phyloP scores from a whole-genome alignment of 2,888 invertebrate species.

The Sinhomidia bicolor region DNA sequence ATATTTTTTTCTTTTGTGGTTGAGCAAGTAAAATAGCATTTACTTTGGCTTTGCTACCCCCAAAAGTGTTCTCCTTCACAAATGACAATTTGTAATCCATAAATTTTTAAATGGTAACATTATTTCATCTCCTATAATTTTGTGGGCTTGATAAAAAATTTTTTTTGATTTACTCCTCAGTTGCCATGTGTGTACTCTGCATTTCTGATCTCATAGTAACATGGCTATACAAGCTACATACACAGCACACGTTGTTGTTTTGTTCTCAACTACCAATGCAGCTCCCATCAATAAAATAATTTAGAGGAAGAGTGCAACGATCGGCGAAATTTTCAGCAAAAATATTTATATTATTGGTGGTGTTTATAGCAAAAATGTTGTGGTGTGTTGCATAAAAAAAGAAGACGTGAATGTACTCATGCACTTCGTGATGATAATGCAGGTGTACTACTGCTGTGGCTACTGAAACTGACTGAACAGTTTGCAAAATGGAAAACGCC shows the following conservation, averaged over 20 bases:
- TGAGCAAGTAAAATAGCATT: not conserved
- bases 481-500: constrained; percentile 17
- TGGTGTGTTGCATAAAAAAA: constrained; percentile 27
- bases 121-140: not conserved
- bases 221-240: not conserved
- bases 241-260: not conserved
- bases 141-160: constrained; percentile 12
- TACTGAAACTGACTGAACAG: not conserved
- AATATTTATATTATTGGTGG: not conserved
- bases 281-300: not conserved
- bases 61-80: not conserved
- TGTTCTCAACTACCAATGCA: not conserved
- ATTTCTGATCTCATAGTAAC: not conserved
- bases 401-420: constrained; percentile 25
- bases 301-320: constrained; percentile 61
- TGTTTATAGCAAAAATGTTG: constrained; percentile 15
- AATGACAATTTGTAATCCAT: constrained; percentile 11
- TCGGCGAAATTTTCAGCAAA: constrained; percentile 37
- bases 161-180: not conserved
- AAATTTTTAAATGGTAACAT: not conserved
- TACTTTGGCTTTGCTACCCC: not conserved
- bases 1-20: constrained; percentile 14
- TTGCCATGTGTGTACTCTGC: not conserved
- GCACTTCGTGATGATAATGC: no score
- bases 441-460: not conserved